Evolutionary conservation across 2,888 invertebrate genomes (phyloP).

Genomic region (Corbicula japonica): DNA sequence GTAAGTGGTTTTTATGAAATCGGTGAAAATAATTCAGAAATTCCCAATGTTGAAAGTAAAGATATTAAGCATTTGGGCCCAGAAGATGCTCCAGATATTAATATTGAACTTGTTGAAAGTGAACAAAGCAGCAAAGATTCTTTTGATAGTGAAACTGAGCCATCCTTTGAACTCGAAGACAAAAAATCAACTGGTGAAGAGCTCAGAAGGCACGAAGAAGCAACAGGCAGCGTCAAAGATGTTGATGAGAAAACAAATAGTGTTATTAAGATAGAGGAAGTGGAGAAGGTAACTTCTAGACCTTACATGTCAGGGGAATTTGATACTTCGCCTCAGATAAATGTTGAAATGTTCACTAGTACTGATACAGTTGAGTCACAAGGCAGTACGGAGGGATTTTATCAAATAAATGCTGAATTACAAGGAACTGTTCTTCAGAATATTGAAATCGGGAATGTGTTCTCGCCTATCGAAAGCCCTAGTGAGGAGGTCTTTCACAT

Average conservation of each 20-base stretch:
- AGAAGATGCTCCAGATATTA: constrained; percentile 29
- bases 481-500: constrained; percentile 51
- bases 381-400: constrained; percentile 33
- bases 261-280: too few relatives aligned
- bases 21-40: constrained; percentile 18
- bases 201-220: constrained; percentile 1
- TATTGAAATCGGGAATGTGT: constrained; percentile 58
- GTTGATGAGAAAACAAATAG: background rate
- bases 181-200: constrained; percentile 8
- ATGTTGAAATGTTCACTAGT: constrained; percentile 32
- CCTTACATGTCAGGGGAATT: constrained; percentile 7
- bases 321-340: constrained; percentile 36
- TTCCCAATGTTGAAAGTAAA: background rate
- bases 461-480: constrained; percentile 64
- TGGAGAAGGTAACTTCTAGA: too few relatives aligned
- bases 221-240: background rate
- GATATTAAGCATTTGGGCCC: constrained; percentile 7
- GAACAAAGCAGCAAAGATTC: constrained; percentile 24
- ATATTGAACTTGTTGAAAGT: constrained; percentile 29
- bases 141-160: constrained; percentile 36
- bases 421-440: constrained; percentile 60
- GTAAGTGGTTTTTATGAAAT: constrained; percentile 59
- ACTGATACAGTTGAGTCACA: constrained; percentile 23
- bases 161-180: constrained; percentile 18
- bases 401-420: constrained; percentile 53